phyloP scores from a whole-genome alignment of 2,113 vertebrate genomes.

The Chamaea fasciata region DNA sequence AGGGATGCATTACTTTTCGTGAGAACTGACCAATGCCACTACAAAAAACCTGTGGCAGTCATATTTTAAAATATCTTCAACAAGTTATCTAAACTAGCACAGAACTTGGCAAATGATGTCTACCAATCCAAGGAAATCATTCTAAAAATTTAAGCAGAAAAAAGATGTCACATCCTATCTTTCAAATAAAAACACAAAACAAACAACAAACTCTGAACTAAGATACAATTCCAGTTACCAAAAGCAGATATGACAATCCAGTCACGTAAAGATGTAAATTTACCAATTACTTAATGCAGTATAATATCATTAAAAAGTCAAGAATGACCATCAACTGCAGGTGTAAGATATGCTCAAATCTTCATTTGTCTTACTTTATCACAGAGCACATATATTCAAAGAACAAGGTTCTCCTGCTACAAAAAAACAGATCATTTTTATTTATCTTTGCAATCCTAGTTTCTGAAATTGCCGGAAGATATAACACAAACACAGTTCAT shows the following conservation, averaged over 20 bases:
- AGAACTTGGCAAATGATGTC: background rate
- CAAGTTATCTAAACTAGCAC: background rate
- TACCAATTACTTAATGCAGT: background rate
- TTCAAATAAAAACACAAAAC: background rate
- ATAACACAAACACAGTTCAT: background rate
- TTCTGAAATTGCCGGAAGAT: background rate
- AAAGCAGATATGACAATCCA: background rate
- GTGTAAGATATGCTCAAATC: background rate
- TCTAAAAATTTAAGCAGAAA: background rate
- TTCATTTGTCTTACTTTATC: background rate
- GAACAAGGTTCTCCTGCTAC: background rate
- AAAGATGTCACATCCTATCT: background rate
- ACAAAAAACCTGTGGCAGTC: background rate
- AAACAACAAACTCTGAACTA: background rate
- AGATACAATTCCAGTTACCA: background rate
- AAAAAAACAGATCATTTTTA: fast-evolving
- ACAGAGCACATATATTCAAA: background rate
- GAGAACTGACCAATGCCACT: background rate
- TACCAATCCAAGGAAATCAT: background rate
- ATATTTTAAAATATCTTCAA: background rate
- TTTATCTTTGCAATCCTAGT: background rate
- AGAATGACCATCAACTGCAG: background rate
- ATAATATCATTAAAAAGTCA: background rate
- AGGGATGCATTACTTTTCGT: background rate
- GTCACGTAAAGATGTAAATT: background rate